Evolutionary conservation across 2,888 invertebrate genomes (phyloP).

Genomic region (Torymus aiolomorphi): DNA sequence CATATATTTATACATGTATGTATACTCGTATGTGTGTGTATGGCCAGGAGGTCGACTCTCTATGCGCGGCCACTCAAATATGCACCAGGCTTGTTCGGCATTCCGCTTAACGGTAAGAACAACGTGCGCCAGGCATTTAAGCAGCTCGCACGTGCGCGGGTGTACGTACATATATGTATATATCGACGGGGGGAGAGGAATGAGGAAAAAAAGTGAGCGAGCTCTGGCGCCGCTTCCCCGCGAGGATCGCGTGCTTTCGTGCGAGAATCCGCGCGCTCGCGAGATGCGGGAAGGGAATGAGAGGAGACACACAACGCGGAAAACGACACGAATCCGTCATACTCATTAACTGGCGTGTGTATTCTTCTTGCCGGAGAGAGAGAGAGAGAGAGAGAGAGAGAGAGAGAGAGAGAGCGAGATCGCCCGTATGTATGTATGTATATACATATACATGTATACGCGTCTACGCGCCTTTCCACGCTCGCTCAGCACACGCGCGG

Average conservation of each 20-base stretch:
- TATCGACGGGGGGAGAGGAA: background rate
- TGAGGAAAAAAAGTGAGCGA: slow-evolving; percentile 12
- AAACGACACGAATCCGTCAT: slow-evolving; percentile 66
- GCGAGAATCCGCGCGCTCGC: slow-evolving; percentile 60
- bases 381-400: no score
- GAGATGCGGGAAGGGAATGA: background rate
- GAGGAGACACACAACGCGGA: slow-evolving; percentile 60
- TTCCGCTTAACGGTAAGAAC: slow-evolving; percentile 67
- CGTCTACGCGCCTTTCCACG: no score
- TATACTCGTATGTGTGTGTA: no score
- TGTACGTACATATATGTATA: background rate
- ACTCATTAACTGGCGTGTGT: slow-evolving; percentile 61
- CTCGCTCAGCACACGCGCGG: slow-evolving; percentile 39
- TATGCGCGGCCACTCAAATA: slow-evolving; percentile 52
- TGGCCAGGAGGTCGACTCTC: background rate
- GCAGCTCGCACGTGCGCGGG: slow-evolving; percentile 31
- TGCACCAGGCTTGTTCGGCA: slow-evolving; percentile 56
- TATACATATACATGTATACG: no score
- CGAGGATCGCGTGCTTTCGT: slow-evolving; percentile 51
- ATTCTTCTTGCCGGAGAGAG: background rate
- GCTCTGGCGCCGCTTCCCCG: background rate
- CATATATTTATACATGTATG: background rate
- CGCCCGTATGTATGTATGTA: no score
- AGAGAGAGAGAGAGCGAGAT: no score
- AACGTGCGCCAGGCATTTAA: slow-evolving; percentile 54